Evolutionary conservation across 1,140 invertebrate genomes (phyloP).

Genomic region (Drosophila ercepeae): DNA sequence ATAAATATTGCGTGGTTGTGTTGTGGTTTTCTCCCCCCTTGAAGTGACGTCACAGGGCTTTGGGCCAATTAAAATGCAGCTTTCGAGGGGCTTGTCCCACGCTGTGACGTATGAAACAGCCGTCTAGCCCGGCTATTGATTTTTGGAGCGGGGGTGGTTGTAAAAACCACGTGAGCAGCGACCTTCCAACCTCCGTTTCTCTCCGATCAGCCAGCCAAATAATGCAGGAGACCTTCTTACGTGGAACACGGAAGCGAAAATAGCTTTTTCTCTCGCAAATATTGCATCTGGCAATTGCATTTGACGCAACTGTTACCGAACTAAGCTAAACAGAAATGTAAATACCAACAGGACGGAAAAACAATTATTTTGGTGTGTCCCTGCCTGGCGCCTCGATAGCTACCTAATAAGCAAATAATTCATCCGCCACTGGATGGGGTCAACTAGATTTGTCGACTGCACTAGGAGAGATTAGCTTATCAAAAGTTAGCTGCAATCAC

Average conservation of each 20-base stretch:
- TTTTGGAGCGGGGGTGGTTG: background rate
- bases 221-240: constrained; percentile 6
- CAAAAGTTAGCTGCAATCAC: constrained; percentile 14
- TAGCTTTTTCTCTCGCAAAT: constrained; percentile 16
- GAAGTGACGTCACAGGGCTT: constrained; percentile 32
- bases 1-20: constrained; percentile 12
- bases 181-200: background rate
- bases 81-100: constrained; percentile 64
- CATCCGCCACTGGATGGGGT: constrained; percentile 15
- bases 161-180: constrained; percentile 25
- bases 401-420: constrained; percentile 20
- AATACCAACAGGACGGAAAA: constrained; percentile 13
- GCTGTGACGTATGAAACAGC: constrained; percentile 22
- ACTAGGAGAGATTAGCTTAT: background rate
- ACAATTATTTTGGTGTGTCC: constrained; percentile 6
- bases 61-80: constrained; percentile 54
- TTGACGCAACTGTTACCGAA: constrained; percentile 56
- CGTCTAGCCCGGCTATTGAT: constrained; percentile 29
- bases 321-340: constrained; percentile 19
- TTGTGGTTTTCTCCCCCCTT: constrained; percentile 16
- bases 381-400: constrained; percentile 11
- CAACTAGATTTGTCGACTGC: background rate
- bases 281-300: constrained; percentile 21
- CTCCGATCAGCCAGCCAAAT: background rate
- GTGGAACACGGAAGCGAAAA: constrained; percentile 43